Evolutionary conservation across 2,888 invertebrate species (phyloP).

Genomic region (Coenonympha arcania): DNA sequence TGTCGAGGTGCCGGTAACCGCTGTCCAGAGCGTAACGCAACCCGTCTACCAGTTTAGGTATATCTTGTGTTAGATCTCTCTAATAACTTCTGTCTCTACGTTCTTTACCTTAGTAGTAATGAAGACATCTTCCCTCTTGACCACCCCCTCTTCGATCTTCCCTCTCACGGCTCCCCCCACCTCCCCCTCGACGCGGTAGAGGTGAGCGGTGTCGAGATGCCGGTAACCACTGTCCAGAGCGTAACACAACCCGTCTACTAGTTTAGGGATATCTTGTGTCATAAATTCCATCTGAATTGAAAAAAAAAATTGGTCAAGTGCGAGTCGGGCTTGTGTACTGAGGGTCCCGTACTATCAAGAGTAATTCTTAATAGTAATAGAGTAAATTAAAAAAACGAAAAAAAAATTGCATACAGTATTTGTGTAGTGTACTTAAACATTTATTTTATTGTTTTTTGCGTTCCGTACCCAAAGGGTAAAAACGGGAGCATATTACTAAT

Average conservation of each 20-base stretch:
- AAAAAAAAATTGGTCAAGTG: background rate
- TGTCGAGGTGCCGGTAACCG: constrained; percentile 85
- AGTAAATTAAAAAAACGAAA: too few relatives aligned
- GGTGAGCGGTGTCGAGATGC: constrained; percentile 82
- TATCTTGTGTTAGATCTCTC: constrained; percentile 33
- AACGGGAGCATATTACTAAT: too few relatives aligned
- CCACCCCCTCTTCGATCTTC: constrained; percentile 77
- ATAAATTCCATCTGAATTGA: constrained; percentile 38
- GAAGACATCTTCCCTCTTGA: constrained; percentile 80
- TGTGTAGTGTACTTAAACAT: too few relatives aligned
- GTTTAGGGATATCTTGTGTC: constrained; percentile 37
- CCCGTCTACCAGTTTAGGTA: constrained; percentile 64
- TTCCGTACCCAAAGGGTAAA: too few relatives aligned
- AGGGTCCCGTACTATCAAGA: too few relatives aligned
- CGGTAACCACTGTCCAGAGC: constrained; percentile 85
- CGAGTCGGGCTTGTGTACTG: too few relatives aligned
- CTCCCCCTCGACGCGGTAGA: constrained; percentile 81
- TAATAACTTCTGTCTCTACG: too few relatives aligned
- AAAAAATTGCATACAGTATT: too few relatives aligned
- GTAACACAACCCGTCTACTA: constrained; percentile 76
- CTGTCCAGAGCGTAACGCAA: constrained; percentile 81
- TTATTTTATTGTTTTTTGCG: too few relatives aligned
- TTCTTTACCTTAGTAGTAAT: constrained; percentile 78
- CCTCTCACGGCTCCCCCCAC: constrained; percentile 77
- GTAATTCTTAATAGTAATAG: too few relatives aligned